A percentile compares a stretch with the other conserved stretches of the same genome.
Conservation (phyloP, 2,797 vertebrate species). For the Megaceryle alcyon region DNA sequence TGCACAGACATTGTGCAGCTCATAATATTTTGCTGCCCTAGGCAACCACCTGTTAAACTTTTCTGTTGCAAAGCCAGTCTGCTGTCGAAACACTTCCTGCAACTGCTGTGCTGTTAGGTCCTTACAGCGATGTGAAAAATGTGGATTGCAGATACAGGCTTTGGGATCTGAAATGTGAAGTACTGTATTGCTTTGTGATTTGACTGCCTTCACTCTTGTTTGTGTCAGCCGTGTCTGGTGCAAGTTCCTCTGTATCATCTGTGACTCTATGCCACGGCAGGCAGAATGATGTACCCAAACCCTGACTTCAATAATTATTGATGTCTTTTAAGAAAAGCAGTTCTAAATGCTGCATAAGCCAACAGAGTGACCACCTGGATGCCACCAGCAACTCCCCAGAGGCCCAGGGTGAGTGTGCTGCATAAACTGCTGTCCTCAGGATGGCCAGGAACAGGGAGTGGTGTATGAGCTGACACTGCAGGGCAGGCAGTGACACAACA, state of each 20-base stretch:
- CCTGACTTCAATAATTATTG: neutral
- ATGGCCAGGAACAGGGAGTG: rapidly evolving
- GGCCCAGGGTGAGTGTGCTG: neutral
- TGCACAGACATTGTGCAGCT: neutral
- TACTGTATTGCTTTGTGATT: neutral
- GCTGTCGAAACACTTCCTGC: conserved; percentile 22
- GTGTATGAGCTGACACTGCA: neutral
- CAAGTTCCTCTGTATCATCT: neutral
- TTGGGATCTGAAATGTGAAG: neutral
- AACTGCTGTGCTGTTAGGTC: neutral
- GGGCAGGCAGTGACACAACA: neutral
- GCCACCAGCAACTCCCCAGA: neutral
- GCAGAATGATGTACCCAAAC: neutral
- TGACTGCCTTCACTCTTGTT: neutral
- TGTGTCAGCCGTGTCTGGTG: neutral
- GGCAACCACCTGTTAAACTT: conserved; percentile 20
- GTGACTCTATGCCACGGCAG: neutral
- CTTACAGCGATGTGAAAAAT: neutral
- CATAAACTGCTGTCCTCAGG: neutral
- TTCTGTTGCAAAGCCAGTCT: conserved; percentile 1
- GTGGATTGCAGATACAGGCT: neutral
- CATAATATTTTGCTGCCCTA: conserved; percentile 36
- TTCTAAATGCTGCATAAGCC: neutral
- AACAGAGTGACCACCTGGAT: rapidly evolving
- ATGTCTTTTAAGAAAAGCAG: neutral